Conservation (phyloP, 2,113 vertebrate species). For the Scytalopus superciliaris region DNA sequence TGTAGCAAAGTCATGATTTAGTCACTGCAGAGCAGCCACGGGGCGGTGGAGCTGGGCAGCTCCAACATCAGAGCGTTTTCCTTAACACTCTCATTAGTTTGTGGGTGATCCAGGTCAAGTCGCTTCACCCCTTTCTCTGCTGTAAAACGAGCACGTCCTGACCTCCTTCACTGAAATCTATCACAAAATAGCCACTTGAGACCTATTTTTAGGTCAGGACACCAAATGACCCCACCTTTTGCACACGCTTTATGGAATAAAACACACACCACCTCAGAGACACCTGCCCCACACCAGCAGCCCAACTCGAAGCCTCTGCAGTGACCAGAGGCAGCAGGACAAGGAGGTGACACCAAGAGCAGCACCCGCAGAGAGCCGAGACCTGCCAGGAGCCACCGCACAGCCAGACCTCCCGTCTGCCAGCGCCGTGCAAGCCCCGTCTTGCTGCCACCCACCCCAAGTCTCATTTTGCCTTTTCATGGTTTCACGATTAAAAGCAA, state of each 20-base stretch:
- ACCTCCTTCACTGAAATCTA: neutral
- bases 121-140: neutral
- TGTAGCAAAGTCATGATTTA: neutral
- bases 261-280: neutral
- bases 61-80: neutral
- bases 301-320: neutral
- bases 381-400: neutral
- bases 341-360: neutral
- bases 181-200: neutral
- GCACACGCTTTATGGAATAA: neutral
- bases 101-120: neutral
- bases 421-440: neutral
- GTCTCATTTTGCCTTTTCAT: neutral
- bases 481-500: neutral
- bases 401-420: neutral
- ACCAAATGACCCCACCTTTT: rapidly evolving
- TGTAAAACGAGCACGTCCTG: rapidly evolving
- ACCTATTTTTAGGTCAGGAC: rapidly evolving
- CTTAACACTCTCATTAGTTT: neutral
- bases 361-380: neutral
- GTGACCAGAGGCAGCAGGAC: neutral
- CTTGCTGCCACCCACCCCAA: neutral
- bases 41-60: neutral
- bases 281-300: neutral
- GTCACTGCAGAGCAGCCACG: neutral